Percentiles rank a stretch among this genome's conserved stretches.
phyloP scores from a whole-genome alignment of 2,888 invertebrate genomes.

The Polyommatus icarus region DNA sequence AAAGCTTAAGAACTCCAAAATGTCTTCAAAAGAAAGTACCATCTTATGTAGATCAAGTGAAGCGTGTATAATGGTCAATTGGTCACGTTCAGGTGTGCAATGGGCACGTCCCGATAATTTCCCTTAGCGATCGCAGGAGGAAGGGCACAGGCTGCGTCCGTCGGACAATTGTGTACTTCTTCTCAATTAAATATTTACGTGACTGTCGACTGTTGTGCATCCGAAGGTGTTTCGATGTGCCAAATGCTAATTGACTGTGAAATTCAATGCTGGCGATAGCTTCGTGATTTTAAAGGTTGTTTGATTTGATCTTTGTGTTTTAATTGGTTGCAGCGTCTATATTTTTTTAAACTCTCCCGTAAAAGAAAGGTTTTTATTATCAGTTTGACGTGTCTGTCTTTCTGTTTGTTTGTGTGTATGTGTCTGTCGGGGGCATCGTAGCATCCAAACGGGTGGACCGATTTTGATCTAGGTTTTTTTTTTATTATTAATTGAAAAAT shows the following conservation, averaged over 20 bases:
- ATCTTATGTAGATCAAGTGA: neutral
- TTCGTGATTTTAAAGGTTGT: neutral
- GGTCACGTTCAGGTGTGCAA: constrained; percentile 3
- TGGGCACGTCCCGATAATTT: constrained; percentile 16
- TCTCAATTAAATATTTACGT: constrained; percentile 34
- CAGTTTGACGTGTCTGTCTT: too few species aligned
- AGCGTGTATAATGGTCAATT: neutral
- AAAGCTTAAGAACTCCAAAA: neutral
- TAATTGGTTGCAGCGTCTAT: neutral
- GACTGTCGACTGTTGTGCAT: constrained; percentile 25
- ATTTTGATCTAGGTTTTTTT: too few species aligned
- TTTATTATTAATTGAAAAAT: too few species aligned
- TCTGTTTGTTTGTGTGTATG: neutral
- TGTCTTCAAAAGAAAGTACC: neutral
- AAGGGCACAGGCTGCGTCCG: constrained; percentile 23
- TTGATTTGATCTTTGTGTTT: neutral
- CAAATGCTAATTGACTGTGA: constrained; percentile 17
- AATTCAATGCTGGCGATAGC: neutral
- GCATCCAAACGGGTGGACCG: too few species aligned
- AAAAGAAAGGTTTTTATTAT: too few species aligned
- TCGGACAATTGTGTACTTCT: constrained; percentile 34
- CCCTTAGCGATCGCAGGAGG: neutral
- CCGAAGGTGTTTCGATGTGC: neutral
- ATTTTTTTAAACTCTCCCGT: neutral
- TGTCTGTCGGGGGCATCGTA: too few species aligned